Evolutionary conservation across 2,797 vertebrate genomes (phyloP).

Genomic region (Lacerta agilis): DNA sequence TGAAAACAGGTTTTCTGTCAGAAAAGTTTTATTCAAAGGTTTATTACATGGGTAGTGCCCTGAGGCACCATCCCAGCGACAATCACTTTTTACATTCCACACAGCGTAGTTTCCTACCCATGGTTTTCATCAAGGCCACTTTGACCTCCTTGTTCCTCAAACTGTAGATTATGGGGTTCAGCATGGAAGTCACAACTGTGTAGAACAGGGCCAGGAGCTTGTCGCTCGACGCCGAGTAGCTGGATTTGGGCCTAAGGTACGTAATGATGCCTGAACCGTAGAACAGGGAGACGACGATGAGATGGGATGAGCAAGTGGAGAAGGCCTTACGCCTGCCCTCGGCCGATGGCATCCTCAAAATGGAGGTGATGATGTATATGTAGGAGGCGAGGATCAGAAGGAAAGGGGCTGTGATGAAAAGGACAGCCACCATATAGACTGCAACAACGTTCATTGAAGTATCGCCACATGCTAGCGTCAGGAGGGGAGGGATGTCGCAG

Average conservation of each 20-base stretch:
- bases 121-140: slow-evolving; percentile 33
- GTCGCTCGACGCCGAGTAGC: slow-evolving; percentile 34
- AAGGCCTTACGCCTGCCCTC: slow-evolving; percentile 42
- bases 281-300: slow-evolving; percentile 57
- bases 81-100: neutral
- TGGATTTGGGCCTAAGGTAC: slow-evolving; percentile 56
- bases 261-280: slow-evolving; percentile 57
- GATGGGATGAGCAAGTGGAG: slow-evolving; percentile 59
- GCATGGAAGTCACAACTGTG: slow-evolving; percentile 56
- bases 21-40: neutral
- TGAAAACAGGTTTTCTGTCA: neutral
- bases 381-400: slow-evolving; percentile 59
- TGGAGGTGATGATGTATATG: slow-evolving; percentile 30
- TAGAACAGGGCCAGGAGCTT: slow-evolving; percentile 57
- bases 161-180: slow-evolving; percentile 57
- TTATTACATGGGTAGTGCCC: no score
- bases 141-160: slow-evolving; percentile 60
- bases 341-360: slow-evolving; percentile 46
- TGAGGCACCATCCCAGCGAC: neutral
- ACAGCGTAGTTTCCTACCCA: neutral
- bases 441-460: slow-evolving; percentile 44
- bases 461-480: slow-evolving; percentile 51
- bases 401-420: slow-evolving; percentile 60
- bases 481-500: slow-evolving; percentile 51
- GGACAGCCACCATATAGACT: slow-evolving; percentile 31